Evolutionary conservation across 1,140 invertebrate genomes (phyloP).

Genomic region (Delia radicum): DNA sequence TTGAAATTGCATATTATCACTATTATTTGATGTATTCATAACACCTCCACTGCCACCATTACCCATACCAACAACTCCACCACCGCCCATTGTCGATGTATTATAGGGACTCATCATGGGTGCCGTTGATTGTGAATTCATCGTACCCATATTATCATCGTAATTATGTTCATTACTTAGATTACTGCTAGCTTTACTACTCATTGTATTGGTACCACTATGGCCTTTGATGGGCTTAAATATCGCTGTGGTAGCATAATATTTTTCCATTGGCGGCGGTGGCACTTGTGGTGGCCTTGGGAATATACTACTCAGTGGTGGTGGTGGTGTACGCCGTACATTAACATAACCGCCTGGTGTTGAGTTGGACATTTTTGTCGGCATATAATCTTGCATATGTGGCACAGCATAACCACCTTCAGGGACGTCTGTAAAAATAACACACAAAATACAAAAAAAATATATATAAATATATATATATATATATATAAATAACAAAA

Average conservation of each 20-base stretch:
- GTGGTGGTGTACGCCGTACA: slow-evolving; percentile 52
- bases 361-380: slow-evolving; percentile 49
- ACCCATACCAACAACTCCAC: slow-evolving; percentile 32
- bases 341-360: slow-evolving; percentile 47
- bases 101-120: slow-evolving; percentile 52
- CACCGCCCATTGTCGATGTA: slow-evolving; percentile 35
- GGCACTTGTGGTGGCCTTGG: slow-evolving; percentile 64
- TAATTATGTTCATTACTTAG: slow-evolving; percentile 44
- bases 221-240: slow-evolving; percentile 50
- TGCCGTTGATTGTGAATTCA: slow-evolving; percentile 52
- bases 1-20: slow-evolving; percentile 44
- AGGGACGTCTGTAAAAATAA: slow-evolving; percentile 57
- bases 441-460: not conserved
- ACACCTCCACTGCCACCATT: slow-evolving; percentile 35
- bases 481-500: not conserved
- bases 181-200: slow-evolving; percentile 42
- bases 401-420: slow-evolving; percentile 62
- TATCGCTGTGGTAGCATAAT: slow-evolving; percentile 67
- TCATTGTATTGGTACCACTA: slow-evolving; percentile 28
- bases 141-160: slow-evolving; percentile 51
- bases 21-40: slow-evolving; percentile 14
- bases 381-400: slow-evolving; percentile 55
- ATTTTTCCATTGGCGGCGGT: slow-evolving; percentile 72
- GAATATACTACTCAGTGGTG: slow-evolving; percentile 63
- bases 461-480: not conserved